Conservation (phyloP, 2,888 invertebrate genomes). For the Polia nebulosa region DNA sequence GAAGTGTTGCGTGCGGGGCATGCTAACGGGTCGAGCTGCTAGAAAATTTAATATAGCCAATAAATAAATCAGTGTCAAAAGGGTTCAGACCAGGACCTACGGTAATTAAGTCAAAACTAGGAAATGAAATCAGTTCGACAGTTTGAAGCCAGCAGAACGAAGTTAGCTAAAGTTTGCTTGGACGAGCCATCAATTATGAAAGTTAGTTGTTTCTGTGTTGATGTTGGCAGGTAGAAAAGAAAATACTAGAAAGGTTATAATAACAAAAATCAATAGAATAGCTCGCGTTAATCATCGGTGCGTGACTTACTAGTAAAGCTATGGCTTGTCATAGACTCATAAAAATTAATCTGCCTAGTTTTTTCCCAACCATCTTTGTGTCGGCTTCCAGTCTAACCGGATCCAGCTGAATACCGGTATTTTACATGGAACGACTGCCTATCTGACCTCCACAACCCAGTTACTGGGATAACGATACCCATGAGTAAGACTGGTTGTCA, state of each 20-base stretch:
- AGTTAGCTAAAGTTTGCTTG: conserved; percentile 36
- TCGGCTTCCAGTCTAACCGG: too few species aligned
- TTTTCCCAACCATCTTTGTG: too few species aligned
- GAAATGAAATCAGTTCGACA: conserved; percentile 43
- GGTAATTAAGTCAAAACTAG: conserved; percentile 48
- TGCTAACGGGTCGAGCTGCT: conserved; percentile 63
- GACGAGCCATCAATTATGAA: conserved; percentile 47
- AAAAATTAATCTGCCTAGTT: too few species aligned
- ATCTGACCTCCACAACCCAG: too few species aligned
- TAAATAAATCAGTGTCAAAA: conserved; percentile 63
- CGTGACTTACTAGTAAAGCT: conserved; percentile 37
- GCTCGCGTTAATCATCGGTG: conserved; percentile 21
- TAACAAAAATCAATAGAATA: conserved; percentile 50
- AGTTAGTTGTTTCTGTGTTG: conserved; percentile 24
- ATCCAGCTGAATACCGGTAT: too few species aligned
- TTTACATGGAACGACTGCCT: too few species aligned
- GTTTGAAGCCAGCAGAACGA: conserved; percentile 30
- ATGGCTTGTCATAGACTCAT: conserved; percentile 9
- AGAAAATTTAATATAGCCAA: conserved; percentile 60
- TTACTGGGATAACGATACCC: too few species aligned
- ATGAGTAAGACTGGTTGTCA: too few species aligned
- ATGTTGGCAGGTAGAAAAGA: background rate
- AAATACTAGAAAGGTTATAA: conserved; percentile 8
- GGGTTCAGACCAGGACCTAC: conserved; percentile 25
- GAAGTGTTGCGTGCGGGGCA: conserved; percentile 74